Evolutionary conservation across 2,888 invertebrate species (phyloP).

Genomic region (Eudasyphora cyanicolor): DNA sequence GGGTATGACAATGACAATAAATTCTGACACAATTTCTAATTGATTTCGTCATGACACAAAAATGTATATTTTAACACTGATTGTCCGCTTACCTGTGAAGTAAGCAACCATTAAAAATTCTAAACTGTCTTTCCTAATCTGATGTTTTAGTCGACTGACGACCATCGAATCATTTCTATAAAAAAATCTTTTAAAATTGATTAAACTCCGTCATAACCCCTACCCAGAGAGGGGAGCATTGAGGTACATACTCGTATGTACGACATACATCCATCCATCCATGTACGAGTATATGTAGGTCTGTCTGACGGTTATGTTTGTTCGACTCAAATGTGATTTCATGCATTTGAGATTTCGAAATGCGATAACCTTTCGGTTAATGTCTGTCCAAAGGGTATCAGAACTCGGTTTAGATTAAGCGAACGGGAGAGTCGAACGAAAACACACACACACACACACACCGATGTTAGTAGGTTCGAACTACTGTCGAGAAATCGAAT

Average conservation of each 20-base stretch:
- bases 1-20: not conserved
- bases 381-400: slow-evolving; percentile 29
- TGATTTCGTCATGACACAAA: not conserved
- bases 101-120: not conserved
- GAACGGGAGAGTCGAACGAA: not conserved
- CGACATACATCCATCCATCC: not conserved
- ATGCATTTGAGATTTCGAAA: slow-evolving; percentile 65
- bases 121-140: not conserved
- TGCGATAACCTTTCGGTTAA: slow-evolving; percentile 51
- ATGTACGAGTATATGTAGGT: not conserved
- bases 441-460: not conserved
- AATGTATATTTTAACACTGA: slow-evolving; percentile 7
- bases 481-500: not conserved
- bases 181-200: not conserved
- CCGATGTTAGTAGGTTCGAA: not conserved
- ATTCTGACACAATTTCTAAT: slow-evolving; percentile 13
- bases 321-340: slow-evolving; percentile 42
- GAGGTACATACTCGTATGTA: no score
- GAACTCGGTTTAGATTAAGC: not conserved
- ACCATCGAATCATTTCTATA: slow-evolving; percentile 5
- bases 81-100: not conserved
- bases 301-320: not conserved
- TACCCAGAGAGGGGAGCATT: not conserved
- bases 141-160: slow-evolving; percentile 13
- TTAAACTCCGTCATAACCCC: not conserved